Base-by-base conservation (phyloP, 2,113 vertebrate species). In the Dromas ardeola region DNA sequence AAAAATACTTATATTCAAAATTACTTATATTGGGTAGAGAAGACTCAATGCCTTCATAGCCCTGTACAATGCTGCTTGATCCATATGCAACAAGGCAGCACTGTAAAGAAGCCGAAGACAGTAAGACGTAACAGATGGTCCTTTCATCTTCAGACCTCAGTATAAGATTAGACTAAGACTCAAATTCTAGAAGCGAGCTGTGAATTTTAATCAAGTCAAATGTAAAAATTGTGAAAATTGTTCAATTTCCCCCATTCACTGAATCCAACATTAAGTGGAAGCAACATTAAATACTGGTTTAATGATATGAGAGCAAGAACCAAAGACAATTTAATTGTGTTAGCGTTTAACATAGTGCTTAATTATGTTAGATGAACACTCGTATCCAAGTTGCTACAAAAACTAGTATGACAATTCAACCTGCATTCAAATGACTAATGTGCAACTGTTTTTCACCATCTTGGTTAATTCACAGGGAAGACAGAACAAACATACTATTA, bases 11-110 rank as follows among this genome's bases (percentile, higher is more conserved):
- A 4, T 91, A 61, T 40, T 26, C 38, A 88, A 84, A 82, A 50
- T n/a, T 67, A 73, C 32, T 82, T 49, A 2, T 91, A 61, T 50
- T 30, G 20, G 81, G 97, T n/a, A 91, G 97, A 97, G 59, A 90
- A 81, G 87, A 97, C 98, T 98, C 97, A 97, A 47, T 96, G 98
- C 98, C 98, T 97, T 99, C 98, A 99, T 99, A 99, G 99, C 99
- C 99, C 99, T 99, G 99, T 99, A 99, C 99, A 99, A 99, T 99
- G 99, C 99, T 99, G 99, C 99, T 99, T 99, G 99, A 99, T 98
- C 98, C 98, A 98, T 98, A 99, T 94, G 98, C 98, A 98, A 99
- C 99, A 99, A 99, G 99, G 99, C 99, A 99, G 99, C 99, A 99
- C 99, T 99, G 99, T 99, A 99, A 99, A 99, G 99, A 99, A 99